Percentiles rank a stretch among this genome's conserved stretches.
Evolutionary conservation across 2,888 invertebrate species (phyloP).

Genomic region (Tinea pellionella): DNA sequence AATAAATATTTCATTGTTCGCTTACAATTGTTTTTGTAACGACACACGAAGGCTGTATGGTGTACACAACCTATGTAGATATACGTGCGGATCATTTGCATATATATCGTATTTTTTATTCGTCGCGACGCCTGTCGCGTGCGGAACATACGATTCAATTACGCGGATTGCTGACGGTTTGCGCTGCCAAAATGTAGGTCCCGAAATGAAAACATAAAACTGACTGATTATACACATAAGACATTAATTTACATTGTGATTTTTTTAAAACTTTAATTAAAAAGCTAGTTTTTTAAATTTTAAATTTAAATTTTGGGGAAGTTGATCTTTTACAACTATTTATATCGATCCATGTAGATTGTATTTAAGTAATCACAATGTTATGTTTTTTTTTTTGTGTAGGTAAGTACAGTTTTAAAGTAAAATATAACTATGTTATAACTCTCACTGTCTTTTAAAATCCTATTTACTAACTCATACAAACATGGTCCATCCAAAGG

Average conservation of each 20-base stretch:
- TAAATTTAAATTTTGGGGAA: too few relatives aligned
- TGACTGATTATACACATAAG: not conserved
- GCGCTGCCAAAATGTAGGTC: constrained; percentile 20
- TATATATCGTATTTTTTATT: constrained; percentile 9
- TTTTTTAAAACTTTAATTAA: too few relatives aligned
- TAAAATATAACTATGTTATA: too few relatives aligned
- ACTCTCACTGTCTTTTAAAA: too few relatives aligned
- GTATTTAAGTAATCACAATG: too few relatives aligned
- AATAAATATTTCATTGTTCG: constrained; percentile 4
- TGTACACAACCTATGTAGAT: not conserved
- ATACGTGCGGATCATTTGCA: not conserved
- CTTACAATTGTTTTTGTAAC: constrained; percentile 4
- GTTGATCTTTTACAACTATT: too few relatives aligned
- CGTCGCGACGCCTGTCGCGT: constrained; percentile 14
- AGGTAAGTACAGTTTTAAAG: too few relatives aligned
- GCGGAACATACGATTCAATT: constrained; percentile 23
- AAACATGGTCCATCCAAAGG: too few relatives aligned
- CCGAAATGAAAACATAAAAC: constrained; percentile 16
- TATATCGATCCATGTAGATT: too few relatives aligned
- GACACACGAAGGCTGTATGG: constrained; percentile 3
- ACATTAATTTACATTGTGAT: not conserved
- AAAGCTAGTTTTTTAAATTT: too few relatives aligned
- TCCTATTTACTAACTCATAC: too few relatives aligned
- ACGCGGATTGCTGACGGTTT: constrained; percentile 22
- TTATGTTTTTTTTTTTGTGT: too few relatives aligned